Evolutionary conservation across 2,888 invertebrate genomes (phyloP).

Genomic region (Hypena proboscidalis): DNA sequence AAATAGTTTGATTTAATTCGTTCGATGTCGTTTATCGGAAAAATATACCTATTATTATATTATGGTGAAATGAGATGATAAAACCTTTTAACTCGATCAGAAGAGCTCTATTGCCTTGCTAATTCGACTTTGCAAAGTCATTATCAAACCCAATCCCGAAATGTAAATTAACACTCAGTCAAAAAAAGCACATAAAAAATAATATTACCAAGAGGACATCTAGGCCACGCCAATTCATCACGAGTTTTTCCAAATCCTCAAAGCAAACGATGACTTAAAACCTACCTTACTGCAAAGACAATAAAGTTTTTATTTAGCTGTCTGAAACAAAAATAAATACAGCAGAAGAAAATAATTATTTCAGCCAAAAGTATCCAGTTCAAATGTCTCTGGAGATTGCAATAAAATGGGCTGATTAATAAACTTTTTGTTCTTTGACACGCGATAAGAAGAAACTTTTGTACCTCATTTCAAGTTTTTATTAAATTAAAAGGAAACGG

Average conservation of each 20-base stretch:
- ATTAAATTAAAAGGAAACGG: conserved; percentile 33
- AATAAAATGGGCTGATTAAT: conserved; percentile 32
- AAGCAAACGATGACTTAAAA: neutral
- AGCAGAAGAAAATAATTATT: conserved; percentile 21
- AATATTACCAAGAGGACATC: neutral
- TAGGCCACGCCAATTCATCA: neutral
- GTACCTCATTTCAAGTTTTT: conserved; percentile 16
- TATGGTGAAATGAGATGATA: too few relatives aligned
- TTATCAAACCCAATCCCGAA: too few relatives aligned
- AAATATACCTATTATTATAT: too few relatives aligned
- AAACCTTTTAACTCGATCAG: too few relatives aligned
- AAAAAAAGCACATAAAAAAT: neutral
- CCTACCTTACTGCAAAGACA: neutral
- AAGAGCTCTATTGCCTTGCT: too few relatives aligned
- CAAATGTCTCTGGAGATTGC: conserved; percentile 15
- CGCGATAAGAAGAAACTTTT: conserved; percentile 22
- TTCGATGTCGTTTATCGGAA: too few relatives aligned
- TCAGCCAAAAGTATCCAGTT: conserved; percentile 4
- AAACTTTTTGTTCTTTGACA: conserved; percentile 28
- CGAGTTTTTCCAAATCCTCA: neutral
- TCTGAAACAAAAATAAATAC: neutral
- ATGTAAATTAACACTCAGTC: too few relatives aligned
- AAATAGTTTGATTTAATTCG: too few relatives aligned
- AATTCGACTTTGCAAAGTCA: too few relatives aligned
- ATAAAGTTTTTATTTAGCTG: neutral